Base-by-base conservation (phyloP, 2,888 invertebrate genomes). In the Petrolisthes cinctipes region DNA sequence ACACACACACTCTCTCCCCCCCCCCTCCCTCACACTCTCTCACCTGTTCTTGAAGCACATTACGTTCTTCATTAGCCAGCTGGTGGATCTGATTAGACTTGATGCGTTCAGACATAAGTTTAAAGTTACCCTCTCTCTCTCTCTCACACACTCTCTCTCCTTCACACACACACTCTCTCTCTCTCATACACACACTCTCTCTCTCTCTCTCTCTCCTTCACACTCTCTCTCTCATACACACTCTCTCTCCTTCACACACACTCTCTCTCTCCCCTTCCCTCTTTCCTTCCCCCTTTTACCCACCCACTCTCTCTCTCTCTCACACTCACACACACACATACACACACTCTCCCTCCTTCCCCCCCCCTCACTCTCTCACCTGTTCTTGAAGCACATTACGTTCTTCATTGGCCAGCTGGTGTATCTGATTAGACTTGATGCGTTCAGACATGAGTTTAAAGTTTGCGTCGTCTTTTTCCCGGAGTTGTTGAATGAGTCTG, bases 391-490 rank as follows among this genome's bases (percentile, higher is more conserved):
- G 93, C 91, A 98, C 95, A 92, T 98, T 97, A 92, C 98, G 98
- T 93, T 99, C 99, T 92, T 99, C 99, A 6, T 97, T 94, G 57
- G 98, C 95, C 92, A 99, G 93, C 92, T 99, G 99, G 92, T 98
- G 97, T 91, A 98, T 95, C 92, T 99, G 98, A 93, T 98, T 98
- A 5, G 98, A 96, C 93, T 98, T 98, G 90, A 98, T 98, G 85
- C 98, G 93, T 93, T 99, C 99, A 0, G 98, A 97, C 98, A 99
- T 99, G 5, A 99, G 95, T 93, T 99, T 99, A 93, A 99, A 98
- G 93, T 99, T 99, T 5, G 99, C 98, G 92, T 99, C 99, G 92
- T 98, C 98, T 92, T 99, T 99, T 93, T 99, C 99, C 4, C 98
- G 94, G 88, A 99, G 93, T 93, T 99, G 99, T 92, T 99, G 98